Evolutionary conservation across 2,113 vertebrate species (phyloP).

Genomic region (Murina feae): DNA sequence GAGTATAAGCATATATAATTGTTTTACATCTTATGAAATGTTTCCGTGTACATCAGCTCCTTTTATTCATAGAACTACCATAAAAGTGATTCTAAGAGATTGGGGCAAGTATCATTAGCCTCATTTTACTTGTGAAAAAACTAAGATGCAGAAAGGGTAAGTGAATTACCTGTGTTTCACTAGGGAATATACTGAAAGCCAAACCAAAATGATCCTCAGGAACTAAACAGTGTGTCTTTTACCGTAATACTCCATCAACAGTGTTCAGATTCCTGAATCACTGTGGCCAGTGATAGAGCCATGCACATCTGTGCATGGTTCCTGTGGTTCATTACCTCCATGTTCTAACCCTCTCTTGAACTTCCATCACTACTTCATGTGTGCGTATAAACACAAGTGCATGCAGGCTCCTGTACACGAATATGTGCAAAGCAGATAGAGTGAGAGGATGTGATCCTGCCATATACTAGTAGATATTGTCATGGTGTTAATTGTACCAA

Average conservation of each 20-base stretch:
- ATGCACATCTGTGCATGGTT: not conserved
- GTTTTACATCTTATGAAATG: not conserved
- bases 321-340: not conserved
- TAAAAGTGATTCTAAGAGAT: not conserved
- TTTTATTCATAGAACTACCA: not conserved
- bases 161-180: not conserved
- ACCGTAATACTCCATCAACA: not conserved
- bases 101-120: not conserved
- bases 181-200: not conserved
- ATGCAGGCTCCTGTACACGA: not conserved
- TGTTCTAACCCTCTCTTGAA: not conserved
- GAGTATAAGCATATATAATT: not conserved
- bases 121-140: not conserved
- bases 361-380: not conserved
- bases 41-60: not conserved
- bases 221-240: not conserved
- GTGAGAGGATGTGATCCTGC: not conserved
- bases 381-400: not conserved
- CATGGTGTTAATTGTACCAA: not conserved
- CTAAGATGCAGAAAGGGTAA: rapidly evolving
- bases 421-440: not conserved
- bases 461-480: not conserved
- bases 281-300: not conserved
- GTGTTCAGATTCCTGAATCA: not conserved
- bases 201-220: not conserved